Conservation (phyloP, 1,140 invertebrate species). For the Steinernema khuongi region DNA sequence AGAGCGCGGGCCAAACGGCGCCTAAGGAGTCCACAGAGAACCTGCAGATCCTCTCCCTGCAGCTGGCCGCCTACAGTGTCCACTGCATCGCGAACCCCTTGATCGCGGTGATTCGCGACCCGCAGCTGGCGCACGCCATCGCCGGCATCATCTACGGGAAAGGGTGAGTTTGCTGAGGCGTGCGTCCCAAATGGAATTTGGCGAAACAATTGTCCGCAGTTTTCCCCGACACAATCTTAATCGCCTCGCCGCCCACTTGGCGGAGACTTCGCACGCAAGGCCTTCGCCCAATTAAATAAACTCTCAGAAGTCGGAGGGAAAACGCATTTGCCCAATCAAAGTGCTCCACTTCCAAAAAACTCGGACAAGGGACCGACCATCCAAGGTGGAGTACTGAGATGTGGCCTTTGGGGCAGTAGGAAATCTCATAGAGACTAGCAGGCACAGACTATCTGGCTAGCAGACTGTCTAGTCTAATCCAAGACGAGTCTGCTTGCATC, state of each 20-base stretch:
- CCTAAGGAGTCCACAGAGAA: slow-evolving; percentile 4
- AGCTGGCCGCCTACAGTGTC: slow-evolving; percentile 5
- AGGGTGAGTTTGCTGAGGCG: slow-evolving; percentile 5
- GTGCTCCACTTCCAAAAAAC: no score
- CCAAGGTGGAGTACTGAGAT: no score
- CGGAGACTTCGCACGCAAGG: not conserved
- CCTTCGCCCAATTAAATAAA: not conserved
- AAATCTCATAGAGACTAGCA: no score
- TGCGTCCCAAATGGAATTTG: not conserved
- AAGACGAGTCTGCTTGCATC: no score
- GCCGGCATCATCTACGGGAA: slow-evolving; percentile 22
- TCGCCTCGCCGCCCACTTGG: not conserved
- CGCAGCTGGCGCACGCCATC: slow-evolving; percentile 13
- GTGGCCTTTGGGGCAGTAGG: no score
- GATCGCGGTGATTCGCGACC: slow-evolving; percentile 21
- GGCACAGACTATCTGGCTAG: no score
- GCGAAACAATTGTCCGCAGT: not conserved
- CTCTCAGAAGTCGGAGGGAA: not conserved
- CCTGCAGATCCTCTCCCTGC: not conserved
- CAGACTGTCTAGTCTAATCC: no score
- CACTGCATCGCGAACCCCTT: slow-evolving; percentile 7
- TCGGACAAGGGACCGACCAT: no score
- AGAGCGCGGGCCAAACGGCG: not conserved
- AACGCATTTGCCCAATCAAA: not conserved
- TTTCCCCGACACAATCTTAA: not conserved